Evolutionary conservation across 2,888 invertebrate species (phyloP).

Genomic region (Scaptodrosophila latifasciaeformis): DNA sequence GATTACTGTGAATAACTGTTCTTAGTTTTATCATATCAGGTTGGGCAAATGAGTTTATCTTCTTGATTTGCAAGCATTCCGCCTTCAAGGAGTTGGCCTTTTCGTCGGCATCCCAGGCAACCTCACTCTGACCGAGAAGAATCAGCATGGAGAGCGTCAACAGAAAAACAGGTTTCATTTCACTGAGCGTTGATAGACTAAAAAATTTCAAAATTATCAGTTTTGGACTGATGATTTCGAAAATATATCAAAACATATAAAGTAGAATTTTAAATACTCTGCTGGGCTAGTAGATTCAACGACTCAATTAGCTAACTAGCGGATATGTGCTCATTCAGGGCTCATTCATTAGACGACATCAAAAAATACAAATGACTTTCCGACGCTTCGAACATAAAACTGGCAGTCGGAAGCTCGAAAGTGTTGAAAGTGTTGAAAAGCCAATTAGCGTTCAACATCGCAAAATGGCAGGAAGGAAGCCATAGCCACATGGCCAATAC

Average conservation of each 20-base stretch:
- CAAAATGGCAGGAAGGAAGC: slow-evolving; percentile 62
- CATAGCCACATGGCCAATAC: slow-evolving; percentile 46
- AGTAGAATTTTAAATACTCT: too few species aligned
- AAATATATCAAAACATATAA: too few species aligned
- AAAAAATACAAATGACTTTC: slow-evolving; percentile 24
- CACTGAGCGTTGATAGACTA: slow-evolving; percentile 2
- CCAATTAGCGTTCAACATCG: slow-evolving; percentile 54
- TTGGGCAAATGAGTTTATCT: too few species aligned
- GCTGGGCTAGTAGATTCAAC: too few species aligned
- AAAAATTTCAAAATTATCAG: too few species aligned
- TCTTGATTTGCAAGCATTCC: too few species aligned
- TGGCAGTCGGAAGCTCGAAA: slow-evolving; percentile 49
- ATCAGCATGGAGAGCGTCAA: slow-evolving; percentile 2
- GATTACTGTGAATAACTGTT: slow-evolving; percentile 34
- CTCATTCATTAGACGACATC: slow-evolving; percentile 50
- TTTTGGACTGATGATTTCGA: too few species aligned
- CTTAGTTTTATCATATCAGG: too few species aligned
- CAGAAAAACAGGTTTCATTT: slow-evolving; percentile 13
- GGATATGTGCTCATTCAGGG: slow-evolving; percentile 59
- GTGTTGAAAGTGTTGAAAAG: slow-evolving; percentile 65
- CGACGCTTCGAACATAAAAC: slow-evolving; percentile 15
- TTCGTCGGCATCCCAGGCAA: slow-evolving; percentile 16
- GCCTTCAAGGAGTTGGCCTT: slow-evolving; percentile 36
- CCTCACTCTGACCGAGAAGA: background rate
- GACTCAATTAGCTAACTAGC: slow-evolving; percentile 63